Conservation (phyloP, 2,888 invertebrate species). For the Dasypolia templi region DNA sequence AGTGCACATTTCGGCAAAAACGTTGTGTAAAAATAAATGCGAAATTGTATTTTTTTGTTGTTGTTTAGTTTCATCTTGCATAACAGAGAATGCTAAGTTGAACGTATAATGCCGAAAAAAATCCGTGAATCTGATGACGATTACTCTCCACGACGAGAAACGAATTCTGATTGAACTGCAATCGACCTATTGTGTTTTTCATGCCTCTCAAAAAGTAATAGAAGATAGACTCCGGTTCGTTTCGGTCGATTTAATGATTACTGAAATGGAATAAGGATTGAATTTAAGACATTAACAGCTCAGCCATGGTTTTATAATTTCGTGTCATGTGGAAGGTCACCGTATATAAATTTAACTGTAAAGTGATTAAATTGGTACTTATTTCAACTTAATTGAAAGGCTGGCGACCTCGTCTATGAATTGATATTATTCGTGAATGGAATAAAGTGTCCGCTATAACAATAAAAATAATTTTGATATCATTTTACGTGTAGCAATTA, state of each 20-base stretch:
- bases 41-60: conserved; percentile 19
- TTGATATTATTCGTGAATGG: conserved; percentile 38
- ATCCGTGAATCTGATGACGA: conserved; percentile 26
- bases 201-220: conserved; percentile 52
- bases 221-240: conserved; percentile 26
- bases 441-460: conserved; percentile 24
- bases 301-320: conserved; percentile 16
- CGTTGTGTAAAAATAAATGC: conserved; percentile 13
- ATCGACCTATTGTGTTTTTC: conserved; percentile 40
- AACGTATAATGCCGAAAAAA: conserved; percentile 22
- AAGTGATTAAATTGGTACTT: conserved; percentile 22
- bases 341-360: conserved; percentile 2
- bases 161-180: conserved; percentile 36
- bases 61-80: conserved; percentile 25
- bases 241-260: conserved; percentile 38
- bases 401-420: conserved; percentile 46
- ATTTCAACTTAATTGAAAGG: conserved; percentile 44
- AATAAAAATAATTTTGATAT: conserved; percentile 16
- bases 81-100: conserved; percentile 27
- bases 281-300: conserved; percentile 12
- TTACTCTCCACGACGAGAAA: conserved; percentile 19
- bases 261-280: conserved; percentile 35
- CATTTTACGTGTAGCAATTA: conserved; percentile 24
- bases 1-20: conserved; percentile 1
- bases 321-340: conserved; percentile 24